Percentiles rank a stretch among this genome's conserved stretches.
Conservation (phyloP, 2,797 vertebrate species). For the Karalla daura region DNA sequence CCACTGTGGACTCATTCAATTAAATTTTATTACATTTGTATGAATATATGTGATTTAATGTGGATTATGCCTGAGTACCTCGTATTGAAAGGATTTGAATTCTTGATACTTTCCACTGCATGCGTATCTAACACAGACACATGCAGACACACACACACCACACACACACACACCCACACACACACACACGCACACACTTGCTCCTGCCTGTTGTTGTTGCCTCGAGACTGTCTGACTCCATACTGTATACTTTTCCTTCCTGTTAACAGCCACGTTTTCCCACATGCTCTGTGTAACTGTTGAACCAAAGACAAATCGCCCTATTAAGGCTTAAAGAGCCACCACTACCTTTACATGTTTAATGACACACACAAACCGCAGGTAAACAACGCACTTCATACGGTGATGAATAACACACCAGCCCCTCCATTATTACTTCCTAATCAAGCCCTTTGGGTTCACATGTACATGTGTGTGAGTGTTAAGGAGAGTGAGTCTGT, state of each 20-base stretch:
- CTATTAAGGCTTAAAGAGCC: conserved; percentile 17
- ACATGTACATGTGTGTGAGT: conserved; percentile 2
- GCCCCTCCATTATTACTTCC: conserved; percentile 60
- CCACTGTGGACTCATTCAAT: conserved; percentile 54
- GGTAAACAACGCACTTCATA: conserved; percentile 51
- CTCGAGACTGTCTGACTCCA: conserved; percentile 24
- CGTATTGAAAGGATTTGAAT: conserved; percentile 56
- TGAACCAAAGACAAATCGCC: conserved; percentile 4
- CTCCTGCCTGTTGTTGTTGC: conserved; percentile 29
- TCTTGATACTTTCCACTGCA: conserved; percentile 26
- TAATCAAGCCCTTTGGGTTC: conserved; percentile 68
- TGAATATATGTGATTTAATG: conserved; percentile 67
- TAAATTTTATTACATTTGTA: conserved; percentile 60
- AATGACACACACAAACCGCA: conserved; percentile 39
- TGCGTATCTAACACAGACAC: conserved; percentile 7
- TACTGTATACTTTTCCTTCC: neutral
- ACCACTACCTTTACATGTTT: conserved; percentile 47
- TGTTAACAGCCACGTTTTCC: conserved; percentile 11
- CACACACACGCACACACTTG: neutral
- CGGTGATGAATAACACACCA: conserved; percentile 54
- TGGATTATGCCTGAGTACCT: conserved; percentile 51
- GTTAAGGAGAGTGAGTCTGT: conserved; percentile 20
- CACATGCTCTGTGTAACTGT: neutral
- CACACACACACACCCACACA: neutral
- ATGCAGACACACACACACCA: neutral